Evolutionary conservation across 2,888 invertebrate species (phyloP).

Genomic region (Heliconius sara): DNA sequence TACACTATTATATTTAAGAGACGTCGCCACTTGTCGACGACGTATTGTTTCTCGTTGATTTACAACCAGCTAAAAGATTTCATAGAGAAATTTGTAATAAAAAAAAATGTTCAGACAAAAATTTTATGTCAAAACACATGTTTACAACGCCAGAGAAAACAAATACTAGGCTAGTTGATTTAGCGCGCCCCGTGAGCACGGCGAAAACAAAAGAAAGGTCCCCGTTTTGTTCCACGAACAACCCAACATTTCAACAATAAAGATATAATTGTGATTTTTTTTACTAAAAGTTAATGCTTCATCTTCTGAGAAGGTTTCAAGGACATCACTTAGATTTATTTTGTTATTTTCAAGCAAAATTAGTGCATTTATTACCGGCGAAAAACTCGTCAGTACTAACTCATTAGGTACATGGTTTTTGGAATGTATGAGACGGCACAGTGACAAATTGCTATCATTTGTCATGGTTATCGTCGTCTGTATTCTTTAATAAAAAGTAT

Average conservation of each 20-base stretch:
- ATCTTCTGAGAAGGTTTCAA: slow-evolving; percentile 74
- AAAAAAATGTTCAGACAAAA: slow-evolving; percentile 34
- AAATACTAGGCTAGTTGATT: slow-evolving; percentile 65
- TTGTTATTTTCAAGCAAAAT: slow-evolving; percentile 58
- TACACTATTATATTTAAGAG: slow-evolving; percentile 21
- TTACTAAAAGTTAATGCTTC: slow-evolving; percentile 58
- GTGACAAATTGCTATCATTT: slow-evolving; percentile 63
- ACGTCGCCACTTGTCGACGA: slow-evolving; percentile 46
- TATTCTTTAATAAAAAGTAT: slow-evolving; percentile 45
- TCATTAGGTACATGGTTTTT: slow-evolving; percentile 68
- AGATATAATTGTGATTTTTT: slow-evolving; percentile 67
- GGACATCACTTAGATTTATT: slow-evolving; percentile 64
- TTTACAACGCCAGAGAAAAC: slow-evolving; percentile 53
- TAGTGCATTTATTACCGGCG: slow-evolving; percentile 62
- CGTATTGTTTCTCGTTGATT: slow-evolving; percentile 45
- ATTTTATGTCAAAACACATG: slow-evolving; percentile 67
- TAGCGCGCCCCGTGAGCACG: slow-evolving; percentile 62
- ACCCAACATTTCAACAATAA: slow-evolving; percentile 61
- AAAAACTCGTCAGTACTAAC: slow-evolving; percentile 61
- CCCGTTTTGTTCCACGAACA: slow-evolving; percentile 60
- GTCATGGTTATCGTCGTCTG: slow-evolving; percentile 61
- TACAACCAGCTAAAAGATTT: slow-evolving; percentile 45
- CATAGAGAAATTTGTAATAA: slow-evolving; percentile 21
- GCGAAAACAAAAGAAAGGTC: slow-evolving; percentile 73
- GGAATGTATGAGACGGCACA: slow-evolving; percentile 54